A percentile compares a stretch with the other conserved stretches of the same genome.
Conservation (phyloP, 2,888 invertebrate species). For the Frankliniella fusca region DNA sequence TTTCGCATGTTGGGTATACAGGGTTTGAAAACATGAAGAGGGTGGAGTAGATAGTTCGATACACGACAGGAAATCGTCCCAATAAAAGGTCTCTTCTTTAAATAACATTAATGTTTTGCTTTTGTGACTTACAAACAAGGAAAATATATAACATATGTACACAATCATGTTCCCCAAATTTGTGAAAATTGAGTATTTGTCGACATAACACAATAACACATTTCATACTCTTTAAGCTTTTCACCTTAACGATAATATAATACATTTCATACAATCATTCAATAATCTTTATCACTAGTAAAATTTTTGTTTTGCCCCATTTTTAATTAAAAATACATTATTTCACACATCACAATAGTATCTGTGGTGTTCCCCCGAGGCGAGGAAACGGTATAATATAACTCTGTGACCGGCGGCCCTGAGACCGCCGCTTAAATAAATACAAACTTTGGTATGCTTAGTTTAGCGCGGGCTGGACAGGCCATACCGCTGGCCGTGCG, state of each 20-base stretch:
- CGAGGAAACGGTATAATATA: slow-evolving; percentile 23
- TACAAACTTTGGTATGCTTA: slow-evolving; percentile 26
- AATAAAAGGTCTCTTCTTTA: slow-evolving; percentile 13
- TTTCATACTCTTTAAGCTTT: background rate
- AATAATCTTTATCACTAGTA: slow-evolving; percentile 23
- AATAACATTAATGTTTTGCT: slow-evolving; percentile 21
- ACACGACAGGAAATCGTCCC: background rate
- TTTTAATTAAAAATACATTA: slow-evolving; percentile 25
- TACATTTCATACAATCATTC: slow-evolving; percentile 23
- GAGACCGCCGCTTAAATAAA: slow-evolving; percentile 17
- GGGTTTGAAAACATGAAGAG: slow-evolving; percentile 6
- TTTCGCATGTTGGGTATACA: background rate
- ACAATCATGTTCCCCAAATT: slow-evolving; percentile 17
- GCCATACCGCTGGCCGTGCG: background rate
- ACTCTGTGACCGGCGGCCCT: slow-evolving; percentile 20
- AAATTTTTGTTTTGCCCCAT: slow-evolving; percentile 26
- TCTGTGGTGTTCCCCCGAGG: slow-evolving; percentile 23
- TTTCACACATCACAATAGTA: slow-evolving; percentile 26
- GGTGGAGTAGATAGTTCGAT: background rate
- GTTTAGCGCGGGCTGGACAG: background rate
- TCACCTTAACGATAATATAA: background rate
- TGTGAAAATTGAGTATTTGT: slow-evolving; percentile 25
- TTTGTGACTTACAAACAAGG: slow-evolving; percentile 22
- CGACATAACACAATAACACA: slow-evolving; percentile 26
- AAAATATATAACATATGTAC: slow-evolving; percentile 27